These are phyloP conservation scores for Leptoteleia sp. DNA, from an alignment of 1,140 invertebrate genomes.

Conservation along the genomic window DNA sequence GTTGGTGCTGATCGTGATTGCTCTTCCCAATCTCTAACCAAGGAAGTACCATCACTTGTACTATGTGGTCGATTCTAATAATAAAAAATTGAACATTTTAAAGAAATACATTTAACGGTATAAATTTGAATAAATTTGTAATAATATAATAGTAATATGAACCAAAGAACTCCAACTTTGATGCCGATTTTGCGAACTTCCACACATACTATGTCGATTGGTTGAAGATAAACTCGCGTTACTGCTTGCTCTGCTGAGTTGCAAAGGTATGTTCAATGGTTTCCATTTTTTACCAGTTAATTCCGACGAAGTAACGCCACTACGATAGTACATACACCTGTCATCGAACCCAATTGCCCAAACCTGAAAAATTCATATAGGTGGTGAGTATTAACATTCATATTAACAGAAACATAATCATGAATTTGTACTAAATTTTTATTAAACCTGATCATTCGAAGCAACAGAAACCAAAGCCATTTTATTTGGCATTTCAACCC, in stretches of 20 bases:
- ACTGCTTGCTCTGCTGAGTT: slow-evolving; percentile 89
- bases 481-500: slow-evolving; percentile 92
- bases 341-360: slow-evolving; percentile 87
- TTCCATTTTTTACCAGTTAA: slow-evolving; percentile 94
- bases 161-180: slow-evolving; percentile 81
- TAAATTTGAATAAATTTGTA: too few species aligned
- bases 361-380: slow-evolving; percentile 79
- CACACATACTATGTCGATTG: slow-evolving; percentile 81
- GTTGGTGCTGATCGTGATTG: slow-evolving; percentile 84
- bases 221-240: slow-evolving; percentile 83
- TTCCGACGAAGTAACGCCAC: slow-evolving; percentile 88
- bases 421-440: too few species aligned
- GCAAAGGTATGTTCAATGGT: slow-evolving; percentile 87
- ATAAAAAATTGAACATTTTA: too few species aligned
- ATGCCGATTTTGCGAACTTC: slow-evolving; percentile 78
- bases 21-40: slow-evolving; percentile 82
- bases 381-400: too few species aligned
- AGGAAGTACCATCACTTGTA: slow-evolving; percentile 79
- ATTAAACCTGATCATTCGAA: slow-evolving; percentile 89
- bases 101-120: too few species aligned
- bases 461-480: slow-evolving; percentile 92
- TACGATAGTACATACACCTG: slow-evolving; percentile 89
- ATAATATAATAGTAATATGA: too few species aligned
- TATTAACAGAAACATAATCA: too few species aligned
- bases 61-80: slow-evolving; percentile 81